Evolutionary conservation across 2,113 vertebrate species (phyloP).

Genomic region (Phasianus colchicus): DNA sequence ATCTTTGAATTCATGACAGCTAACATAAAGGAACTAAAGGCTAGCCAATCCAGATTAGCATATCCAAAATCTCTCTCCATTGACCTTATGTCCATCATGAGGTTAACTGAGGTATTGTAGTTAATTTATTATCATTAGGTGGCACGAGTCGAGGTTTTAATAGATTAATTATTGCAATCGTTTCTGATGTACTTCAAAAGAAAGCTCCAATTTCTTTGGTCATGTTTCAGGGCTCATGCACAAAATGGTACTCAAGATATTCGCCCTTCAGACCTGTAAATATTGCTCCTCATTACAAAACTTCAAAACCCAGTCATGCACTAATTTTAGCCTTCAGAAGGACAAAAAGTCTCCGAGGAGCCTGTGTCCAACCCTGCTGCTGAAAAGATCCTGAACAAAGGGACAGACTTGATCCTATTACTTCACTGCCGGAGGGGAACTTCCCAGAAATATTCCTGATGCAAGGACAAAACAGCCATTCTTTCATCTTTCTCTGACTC

Average conservation of each 20-base stretch:
- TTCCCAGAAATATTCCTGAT: conserved; percentile 69
- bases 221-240: neutral
- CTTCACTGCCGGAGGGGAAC: conserved; percentile 28
- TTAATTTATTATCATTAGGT: neutral
- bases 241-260: neutral
- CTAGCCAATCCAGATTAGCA: neutral
- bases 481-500: conserved; percentile 73
- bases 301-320: neutral
- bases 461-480: conserved; percentile 41
- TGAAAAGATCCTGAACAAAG: conserved; percentile 3
- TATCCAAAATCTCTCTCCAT: neutral
- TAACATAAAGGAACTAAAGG: neutral
- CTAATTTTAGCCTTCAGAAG: conserved; percentile 26
- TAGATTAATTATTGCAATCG: neutral
- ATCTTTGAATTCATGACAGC: neutral
- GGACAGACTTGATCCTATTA: conserved; percentile 10
- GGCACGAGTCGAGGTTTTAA: neutral
- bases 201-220: neutral
- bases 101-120: neutral
- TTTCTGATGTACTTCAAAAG: neutral
- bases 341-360: neutral
- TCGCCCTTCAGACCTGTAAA: neutral
- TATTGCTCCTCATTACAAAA: neutral
- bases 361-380: neutral
- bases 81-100: neutral